Evolutionary conservation across 1,140 invertebrate genomes (phyloP), one percentile per base, ranked within the genome.

Genomic region (Macrobrachium rosenbergii): DNA sequence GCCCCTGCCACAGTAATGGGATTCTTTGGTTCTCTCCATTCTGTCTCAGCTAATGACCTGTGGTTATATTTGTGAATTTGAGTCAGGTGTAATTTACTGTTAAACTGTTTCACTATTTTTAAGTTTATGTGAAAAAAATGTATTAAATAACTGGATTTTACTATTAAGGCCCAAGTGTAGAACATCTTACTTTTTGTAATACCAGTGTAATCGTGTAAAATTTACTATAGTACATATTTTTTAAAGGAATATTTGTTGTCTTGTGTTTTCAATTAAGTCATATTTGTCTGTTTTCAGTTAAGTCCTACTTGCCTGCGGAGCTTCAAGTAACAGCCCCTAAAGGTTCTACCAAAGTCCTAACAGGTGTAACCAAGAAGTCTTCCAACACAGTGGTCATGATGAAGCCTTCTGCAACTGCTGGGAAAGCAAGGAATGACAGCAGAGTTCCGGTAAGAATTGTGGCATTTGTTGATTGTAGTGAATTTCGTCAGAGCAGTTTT

Each of bases 271-370:
- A 89, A 83, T 89, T 14, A 86, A 82, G 37, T 89, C 89, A 1
- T 89, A 89, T 67, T 79, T 89, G n/a, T 87, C 89, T 8, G 2
- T n/a, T n/a, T n/a, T 63, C 58, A 89, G 88, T 89, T 14, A 86
- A 82, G 37, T 89, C 89, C 0, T 89, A 89, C 60, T 79, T 89
- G n/a, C 89, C 89, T 8, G 2, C 76, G 60, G 89, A 89, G 79
- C 67, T 89, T 2, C 89, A 89, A 77, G 89, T 89, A 72, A 87
- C 83, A 28, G 86, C 86, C 12, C 89, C 89, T 28, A 89, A 89
- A 67, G 87, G 87, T 7, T 88, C 89, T 21, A 88, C 87, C 73
- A 89, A 89, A 78, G 69, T 88, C 8, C 72, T 89, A n/a, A 89
- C 86, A 23, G 89, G 89, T 17, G 83, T 89, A 16, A 85, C 87